A percentile compares a stretch with the other conserved stretches of the same genome.
These are phyloP conservation scores for Melanerpes formicivorus DNA, from an alignment of 2,113 vertebrate genomes.

Conservation along the genomic window DNA sequence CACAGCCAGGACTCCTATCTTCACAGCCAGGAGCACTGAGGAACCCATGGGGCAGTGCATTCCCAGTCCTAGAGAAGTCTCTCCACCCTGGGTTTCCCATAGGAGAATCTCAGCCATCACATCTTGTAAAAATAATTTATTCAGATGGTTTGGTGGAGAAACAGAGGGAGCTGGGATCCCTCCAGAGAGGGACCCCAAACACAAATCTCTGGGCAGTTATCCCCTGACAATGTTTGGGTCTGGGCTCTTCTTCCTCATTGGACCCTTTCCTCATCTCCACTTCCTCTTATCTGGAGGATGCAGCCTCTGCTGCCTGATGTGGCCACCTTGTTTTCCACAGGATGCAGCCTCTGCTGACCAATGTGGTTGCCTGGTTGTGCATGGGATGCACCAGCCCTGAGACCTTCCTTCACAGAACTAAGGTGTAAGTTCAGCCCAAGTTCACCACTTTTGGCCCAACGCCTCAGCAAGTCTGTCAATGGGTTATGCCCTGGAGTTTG, in stretches of 20 bases:
- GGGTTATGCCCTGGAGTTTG: background rate
- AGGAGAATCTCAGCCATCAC: background rate
- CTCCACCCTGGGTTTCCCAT: background rate
- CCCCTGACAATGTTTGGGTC: background rate
- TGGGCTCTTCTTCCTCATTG: background rate
- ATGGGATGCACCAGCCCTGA: background rate
- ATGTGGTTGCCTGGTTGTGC: background rate
- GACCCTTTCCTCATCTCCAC: background rate
- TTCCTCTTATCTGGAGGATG: background rate
- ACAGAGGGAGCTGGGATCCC: background rate
- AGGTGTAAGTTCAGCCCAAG: background rate
- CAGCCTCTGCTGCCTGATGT: background rate
- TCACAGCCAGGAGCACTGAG: background rate
- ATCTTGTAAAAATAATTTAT: background rate
- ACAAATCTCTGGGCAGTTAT: background rate
- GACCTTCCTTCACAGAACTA: background rate
- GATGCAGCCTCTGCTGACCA: background rate
- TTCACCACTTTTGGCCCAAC: background rate
- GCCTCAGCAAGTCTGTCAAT: background rate
- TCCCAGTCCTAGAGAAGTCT: background rate
- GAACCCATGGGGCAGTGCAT: background rate
- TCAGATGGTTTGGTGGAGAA: background rate
- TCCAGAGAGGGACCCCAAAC: background rate
- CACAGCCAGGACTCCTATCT: background rate
- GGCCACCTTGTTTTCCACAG: background rate